Conservation (phyloP, 2,888 invertebrate species). For the Toxonevra muliebris region DNA sequence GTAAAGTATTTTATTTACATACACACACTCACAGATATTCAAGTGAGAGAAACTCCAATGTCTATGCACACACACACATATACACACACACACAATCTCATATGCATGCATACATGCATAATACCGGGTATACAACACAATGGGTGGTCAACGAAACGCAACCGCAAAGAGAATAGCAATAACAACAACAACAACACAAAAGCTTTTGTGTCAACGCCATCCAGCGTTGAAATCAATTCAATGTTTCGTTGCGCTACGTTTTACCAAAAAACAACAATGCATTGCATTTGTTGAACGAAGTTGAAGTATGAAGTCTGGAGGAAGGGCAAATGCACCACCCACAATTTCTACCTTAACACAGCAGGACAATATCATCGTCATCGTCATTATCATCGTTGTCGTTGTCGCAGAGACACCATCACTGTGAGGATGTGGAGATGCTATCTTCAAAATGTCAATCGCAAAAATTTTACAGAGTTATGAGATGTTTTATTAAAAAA, state of each 20-base stretch:
- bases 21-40: too few species aligned
- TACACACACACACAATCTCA: slow-evolving; percentile 2
- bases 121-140: neutral
- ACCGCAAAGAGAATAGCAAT: slow-evolving; percentile 34
- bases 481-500: slow-evolving; percentile 54
- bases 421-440: slow-evolving; percentile 1
- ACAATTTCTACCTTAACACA: neutral
- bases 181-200: slow-evolving; percentile 36
- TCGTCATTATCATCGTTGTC: neutral
- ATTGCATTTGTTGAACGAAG: neutral
- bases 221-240: slow-evolving; percentile 45
- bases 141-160: slow-evolving; percentile 30
- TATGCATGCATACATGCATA: neutral
- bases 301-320: slow-evolving; percentile 1
- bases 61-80: neutral
- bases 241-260: neutral
- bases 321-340: neutral
- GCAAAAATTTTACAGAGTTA: slow-evolving; percentile 53
- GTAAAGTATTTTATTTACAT: too few species aligned
- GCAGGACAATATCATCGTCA: slow-evolving; percentile 2
- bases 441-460: slow-evolving; percentile 52
- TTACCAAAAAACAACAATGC: neutral
- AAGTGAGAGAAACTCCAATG: neutral
- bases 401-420: slow-evolving; percentile 24
- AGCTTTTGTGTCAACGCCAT: slow-evolving; percentile 60